Percentiles rank a stretch among this genome's conserved stretches.
phyloP scores from a whole-genome alignment of 2,113 vertebrate genomes.

The Otocyon megalotis region DNA sequence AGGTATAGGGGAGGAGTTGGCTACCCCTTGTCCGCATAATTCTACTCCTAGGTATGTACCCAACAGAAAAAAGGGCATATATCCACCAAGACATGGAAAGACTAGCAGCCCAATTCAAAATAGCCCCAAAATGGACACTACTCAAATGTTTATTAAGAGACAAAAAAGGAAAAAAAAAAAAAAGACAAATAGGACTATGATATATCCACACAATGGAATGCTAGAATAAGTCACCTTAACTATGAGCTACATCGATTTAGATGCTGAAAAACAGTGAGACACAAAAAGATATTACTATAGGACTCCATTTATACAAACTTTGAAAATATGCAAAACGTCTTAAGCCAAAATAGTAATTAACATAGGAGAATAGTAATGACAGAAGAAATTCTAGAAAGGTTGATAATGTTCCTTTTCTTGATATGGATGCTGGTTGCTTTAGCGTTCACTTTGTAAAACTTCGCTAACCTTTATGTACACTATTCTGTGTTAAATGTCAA shows the following conservation, averaged over 20 bases:
- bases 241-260: neutral
- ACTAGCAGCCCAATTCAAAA: neutral
- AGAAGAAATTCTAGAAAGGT: neutral
- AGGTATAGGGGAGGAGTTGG: neutral
- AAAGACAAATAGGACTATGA: neutral
- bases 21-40: neutral
- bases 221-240: constrained; percentile 3
- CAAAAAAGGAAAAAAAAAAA: neutral
- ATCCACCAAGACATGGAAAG: neutral
- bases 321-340: constrained; percentile 17
- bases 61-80: neutral
- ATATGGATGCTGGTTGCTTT: neutral
- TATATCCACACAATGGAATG: neutral
- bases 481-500: neutral
- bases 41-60: neutral
- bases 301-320: constrained; percentile 28
- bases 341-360: neutral
- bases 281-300: neutral
- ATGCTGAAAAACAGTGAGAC: neutral
- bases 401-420: neutral
- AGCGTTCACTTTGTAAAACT: neutral
- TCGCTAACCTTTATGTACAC: neutral
- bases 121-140: neutral
- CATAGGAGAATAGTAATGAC: neutral
- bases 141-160: neutral